A percentile compares a stretch with the other conserved stretches of the same genome.
Conservation (phyloP, 2,113 vertebrate species). For the Lycaon pictus region DNA sequence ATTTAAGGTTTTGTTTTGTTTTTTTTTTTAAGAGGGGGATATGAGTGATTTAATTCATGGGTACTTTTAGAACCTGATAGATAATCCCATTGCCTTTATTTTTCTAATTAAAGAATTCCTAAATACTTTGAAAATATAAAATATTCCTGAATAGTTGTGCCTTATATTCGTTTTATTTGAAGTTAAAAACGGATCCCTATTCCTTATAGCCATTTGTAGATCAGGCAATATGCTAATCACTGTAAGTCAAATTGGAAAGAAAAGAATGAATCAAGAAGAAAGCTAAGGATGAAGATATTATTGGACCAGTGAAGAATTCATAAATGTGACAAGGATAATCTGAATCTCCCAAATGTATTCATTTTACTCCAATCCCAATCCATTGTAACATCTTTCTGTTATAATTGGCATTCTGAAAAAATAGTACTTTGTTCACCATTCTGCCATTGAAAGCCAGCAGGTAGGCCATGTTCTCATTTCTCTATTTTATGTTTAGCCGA, state of each 20-base stretch:
- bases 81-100: conserved; percentile 82
- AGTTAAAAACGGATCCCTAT: conserved; percentile 58
- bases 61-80: conserved; percentile 80
- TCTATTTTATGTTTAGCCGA: neutral
- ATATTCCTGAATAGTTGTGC: conserved; percentile 80
- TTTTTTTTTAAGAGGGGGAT: conserved; percentile 64
- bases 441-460: neutral
- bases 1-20: conserved; percentile 70
- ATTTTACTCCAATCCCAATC: neutral
- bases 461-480: neutral
- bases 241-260: neutral
- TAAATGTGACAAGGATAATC: conserved; percentile 48
- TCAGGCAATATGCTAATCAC: neutral
- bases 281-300: neutral
- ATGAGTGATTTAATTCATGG: conserved; percentile 71
- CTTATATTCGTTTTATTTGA: conserved; percentile 77
- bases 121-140: conserved; percentile 81
- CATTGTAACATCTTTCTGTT: conserved; percentile 32
- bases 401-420: conserved; percentile 21
- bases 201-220: conserved; percentile 28
- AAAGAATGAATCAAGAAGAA: conserved; percentile 25
- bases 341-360: conserved; percentile 17
- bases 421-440: neutral
- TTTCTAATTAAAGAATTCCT: conserved; percentile 84
- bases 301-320: conserved; percentile 52